These are phyloP conservation scores for Notechis scutatus DNA, from an alignment of 2,113 vertebrate genomes.

Conservation along the genomic window DNA sequence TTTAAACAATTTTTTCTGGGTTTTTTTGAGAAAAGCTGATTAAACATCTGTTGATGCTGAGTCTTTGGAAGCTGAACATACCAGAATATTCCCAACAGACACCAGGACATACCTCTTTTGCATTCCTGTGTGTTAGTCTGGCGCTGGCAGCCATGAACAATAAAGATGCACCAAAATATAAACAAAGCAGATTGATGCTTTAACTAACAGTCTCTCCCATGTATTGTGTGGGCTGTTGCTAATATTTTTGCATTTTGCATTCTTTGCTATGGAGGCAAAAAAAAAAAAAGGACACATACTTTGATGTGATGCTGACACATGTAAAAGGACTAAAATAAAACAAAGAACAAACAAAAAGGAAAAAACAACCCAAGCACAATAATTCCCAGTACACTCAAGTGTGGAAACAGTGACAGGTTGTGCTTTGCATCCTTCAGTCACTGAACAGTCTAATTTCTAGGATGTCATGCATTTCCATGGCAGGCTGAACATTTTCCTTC, in stretches of 20 bases:
- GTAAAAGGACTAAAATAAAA: not conserved
- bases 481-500: slow-evolving; percentile 17
- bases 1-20: not conserved
- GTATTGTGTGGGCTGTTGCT: not conserved
- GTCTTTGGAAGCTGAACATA: not conserved
- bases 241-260: not conserved
- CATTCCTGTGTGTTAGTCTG: not conserved
- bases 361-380: not conserved
- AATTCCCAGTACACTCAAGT: not conserved
- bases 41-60: not conserved
- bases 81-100: not conserved
- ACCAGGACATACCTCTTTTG: not conserved
- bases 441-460: slow-evolving; percentile 11
- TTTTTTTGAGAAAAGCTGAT: not conserved
- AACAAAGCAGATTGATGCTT: not conserved
- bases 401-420: not conserved
- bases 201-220: not conserved
- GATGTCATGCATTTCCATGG: not conserved
- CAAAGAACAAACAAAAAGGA: not conserved
- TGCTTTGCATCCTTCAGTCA: slow-evolving; percentile 7
- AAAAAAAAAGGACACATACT: slow-evolving; percentile 11
- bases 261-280: not conserved
- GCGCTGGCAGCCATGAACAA: not conserved
- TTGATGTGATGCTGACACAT: slow-evolving; percentile 21
- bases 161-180: not conserved